Conservation (phyloP, 2,888 invertebrate species). For the Catonia carolina region DNA sequence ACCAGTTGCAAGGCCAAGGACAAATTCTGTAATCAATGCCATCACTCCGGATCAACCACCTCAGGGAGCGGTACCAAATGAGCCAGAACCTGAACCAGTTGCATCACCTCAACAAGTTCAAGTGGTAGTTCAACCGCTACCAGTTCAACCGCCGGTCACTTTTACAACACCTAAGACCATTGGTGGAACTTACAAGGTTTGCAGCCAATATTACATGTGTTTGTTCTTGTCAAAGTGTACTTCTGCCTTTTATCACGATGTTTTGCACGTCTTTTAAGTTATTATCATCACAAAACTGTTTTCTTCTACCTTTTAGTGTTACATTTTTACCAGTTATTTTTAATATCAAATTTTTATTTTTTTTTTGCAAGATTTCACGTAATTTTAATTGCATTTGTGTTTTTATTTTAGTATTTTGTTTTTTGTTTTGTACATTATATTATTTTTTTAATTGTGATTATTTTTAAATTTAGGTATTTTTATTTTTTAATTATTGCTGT, state of each 20-base stretch:
- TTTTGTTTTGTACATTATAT: no score
- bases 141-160: conserved; percentile 21
- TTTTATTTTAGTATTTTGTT: no score
- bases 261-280: background rate
- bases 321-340: no score
- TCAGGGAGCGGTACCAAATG: conserved; percentile 44
- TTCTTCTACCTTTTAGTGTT: no score
- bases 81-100: conserved; percentile 5
- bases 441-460: no score
- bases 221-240: background rate
- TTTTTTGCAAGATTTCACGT: no score
- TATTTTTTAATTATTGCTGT: no score
- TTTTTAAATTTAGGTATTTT: no score
- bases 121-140: conserved; percentile 8
- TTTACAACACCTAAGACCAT: conserved; percentile 30
- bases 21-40: conserved; percentile 49
- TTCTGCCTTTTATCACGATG: background rate
- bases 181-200: conserved; percentile 70
- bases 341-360: no score
- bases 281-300: conserved; percentile 25
- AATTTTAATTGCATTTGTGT: no score
- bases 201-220: background rate
- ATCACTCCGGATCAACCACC: conserved; percentile 40
- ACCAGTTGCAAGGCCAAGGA: conserved; percentile 62
- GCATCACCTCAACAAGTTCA: background rate